Conservation (phyloP, 2,888 invertebrate species). For the Stramonita haemastoma region DNA sequence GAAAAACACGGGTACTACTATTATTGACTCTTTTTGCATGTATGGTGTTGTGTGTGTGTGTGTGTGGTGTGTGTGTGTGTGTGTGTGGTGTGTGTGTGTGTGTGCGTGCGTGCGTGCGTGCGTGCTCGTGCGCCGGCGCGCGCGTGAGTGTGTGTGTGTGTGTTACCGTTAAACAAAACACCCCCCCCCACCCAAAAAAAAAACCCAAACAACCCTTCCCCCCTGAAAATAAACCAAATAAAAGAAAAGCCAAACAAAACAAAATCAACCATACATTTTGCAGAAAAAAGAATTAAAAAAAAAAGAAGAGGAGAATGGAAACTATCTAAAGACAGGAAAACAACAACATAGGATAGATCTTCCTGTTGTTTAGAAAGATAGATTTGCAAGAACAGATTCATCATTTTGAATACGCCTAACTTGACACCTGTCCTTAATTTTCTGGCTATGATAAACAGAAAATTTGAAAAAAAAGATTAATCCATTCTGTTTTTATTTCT, state of each 20-base stretch:
- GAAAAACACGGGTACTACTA: background rate
- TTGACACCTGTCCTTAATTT: background rate
- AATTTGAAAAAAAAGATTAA: background rate
- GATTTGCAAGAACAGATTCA: background rate
- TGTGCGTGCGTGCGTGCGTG: background rate
- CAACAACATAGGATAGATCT: background rate
- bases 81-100: conserved; percentile 4
- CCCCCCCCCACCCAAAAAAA: background rate
- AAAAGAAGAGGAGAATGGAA: background rate
- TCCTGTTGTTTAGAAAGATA: background rate
- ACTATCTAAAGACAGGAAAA: background rate
- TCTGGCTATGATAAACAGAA: background rate
- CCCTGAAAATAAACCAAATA: too few relatives aligned
- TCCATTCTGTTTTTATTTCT: background rate
- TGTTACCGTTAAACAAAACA: background rate
- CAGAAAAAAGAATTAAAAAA: background rate
- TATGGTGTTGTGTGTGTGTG: conserved; percentile 7
- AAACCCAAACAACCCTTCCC: too few relatives aligned
- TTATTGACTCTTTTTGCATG: background rate
- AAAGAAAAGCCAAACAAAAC: background rate
- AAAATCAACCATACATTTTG: background rate
- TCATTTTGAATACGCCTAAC: background rate
- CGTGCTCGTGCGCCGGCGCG: background rate
- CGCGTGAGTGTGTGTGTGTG: background rate
- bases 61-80: conserved; percentile 30